Evolutionary conservation across 2,113 vertebrate genomes (phyloP).

Genomic region (Nansenia antarctica): DNA sequence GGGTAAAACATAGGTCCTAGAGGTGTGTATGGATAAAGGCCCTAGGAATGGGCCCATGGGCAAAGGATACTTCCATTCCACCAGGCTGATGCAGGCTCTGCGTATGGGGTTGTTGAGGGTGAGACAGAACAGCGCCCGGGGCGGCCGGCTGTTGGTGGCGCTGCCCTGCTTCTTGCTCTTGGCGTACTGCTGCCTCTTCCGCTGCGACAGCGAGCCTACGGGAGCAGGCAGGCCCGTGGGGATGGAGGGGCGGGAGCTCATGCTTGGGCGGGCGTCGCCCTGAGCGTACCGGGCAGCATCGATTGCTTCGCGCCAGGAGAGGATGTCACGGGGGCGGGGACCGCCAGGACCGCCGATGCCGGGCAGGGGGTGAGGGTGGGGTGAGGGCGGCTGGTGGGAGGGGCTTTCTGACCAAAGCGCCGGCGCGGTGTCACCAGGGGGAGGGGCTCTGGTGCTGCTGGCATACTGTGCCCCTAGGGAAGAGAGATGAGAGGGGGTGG

Average conservation of each 20-base stretch:
- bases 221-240: slow-evolving; percentile 67
- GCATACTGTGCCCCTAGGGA: slow-evolving; percentile 92
- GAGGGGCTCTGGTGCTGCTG: slow-evolving; percentile 85
- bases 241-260: slow-evolving; percentile 68
- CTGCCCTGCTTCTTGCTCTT: slow-evolving; percentile 99
- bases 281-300: slow-evolving; percentile 89
- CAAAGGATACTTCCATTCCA: slow-evolving; percentile 99
- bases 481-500: background rate
- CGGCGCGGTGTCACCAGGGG: slow-evolving; percentile 83
- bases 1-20: no score
- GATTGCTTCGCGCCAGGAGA: slow-evolving; percentile 95
- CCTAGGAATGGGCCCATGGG: background rate
- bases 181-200: slow-evolving; percentile 97
- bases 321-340: no score
- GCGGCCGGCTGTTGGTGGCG: slow-evolving; percentile 89
- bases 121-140: slow-evolving; percentile 96
- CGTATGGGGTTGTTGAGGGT: slow-evolving; percentile 98
- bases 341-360: no score
- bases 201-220: slow-evolving; percentile 91
- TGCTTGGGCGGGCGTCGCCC: slow-evolving; percentile 78
- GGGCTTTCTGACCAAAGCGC: slow-evolving; percentile 83
- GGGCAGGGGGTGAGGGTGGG: slow-evolving; percentile 79
- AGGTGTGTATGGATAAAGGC: no score
- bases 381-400: slow-evolving; percentile 75
- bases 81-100: slow-evolving; percentile 98